These are phyloP conservation scores for Agrochola litura DNA, from an alignment of 2,888 invertebrate species.

Conservation along the genomic window DNA sequence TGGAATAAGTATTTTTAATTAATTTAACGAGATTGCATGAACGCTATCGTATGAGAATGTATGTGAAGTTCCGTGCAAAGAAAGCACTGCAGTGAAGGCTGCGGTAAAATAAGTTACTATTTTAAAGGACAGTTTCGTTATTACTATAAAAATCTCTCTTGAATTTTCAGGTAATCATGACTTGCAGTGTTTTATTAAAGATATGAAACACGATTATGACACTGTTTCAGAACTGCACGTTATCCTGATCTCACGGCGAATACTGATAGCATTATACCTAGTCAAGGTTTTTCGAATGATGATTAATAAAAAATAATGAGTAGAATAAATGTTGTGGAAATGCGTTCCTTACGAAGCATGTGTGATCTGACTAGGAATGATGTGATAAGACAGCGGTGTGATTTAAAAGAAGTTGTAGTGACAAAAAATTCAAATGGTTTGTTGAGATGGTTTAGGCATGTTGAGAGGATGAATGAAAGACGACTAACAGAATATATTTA, in stretches of 20 bases:
- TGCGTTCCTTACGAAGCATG: too few relatives aligned
- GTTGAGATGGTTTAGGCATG: too few relatives aligned
- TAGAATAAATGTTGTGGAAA: too few relatives aligned
- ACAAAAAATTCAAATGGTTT: too few relatives aligned
- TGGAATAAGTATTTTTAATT: slow-evolving; percentile 20
- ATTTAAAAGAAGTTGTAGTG: too few relatives aligned
- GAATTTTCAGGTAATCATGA: slow-evolving; percentile 22
- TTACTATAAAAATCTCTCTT: slow-evolving; percentile 28
- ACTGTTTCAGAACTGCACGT: background rate
- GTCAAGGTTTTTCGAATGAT: background rate
- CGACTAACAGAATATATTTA: too few relatives aligned
- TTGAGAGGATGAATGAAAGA: too few relatives aligned
- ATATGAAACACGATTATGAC: background rate
- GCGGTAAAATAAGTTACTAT: slow-evolving; percentile 50
- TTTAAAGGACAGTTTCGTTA: slow-evolving; percentile 48
- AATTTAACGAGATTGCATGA: slow-evolving; percentile 22
- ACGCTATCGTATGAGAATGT: slow-evolving; percentile 32
- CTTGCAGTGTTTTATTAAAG: slow-evolving; percentile 7
- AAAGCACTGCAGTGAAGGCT: slow-evolving; percentile 44
- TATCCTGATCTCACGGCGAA: background rate
- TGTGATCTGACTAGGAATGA: too few relatives aligned
- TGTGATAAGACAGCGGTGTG: too few relatives aligned
- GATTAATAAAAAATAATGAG: too few relatives aligned
- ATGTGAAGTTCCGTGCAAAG: slow-evolving; percentile 50
- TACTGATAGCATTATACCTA: background rate